Conservation (phyloP, 2,797 vertebrate species). For the Phyllotis vaccarum region DNA sequence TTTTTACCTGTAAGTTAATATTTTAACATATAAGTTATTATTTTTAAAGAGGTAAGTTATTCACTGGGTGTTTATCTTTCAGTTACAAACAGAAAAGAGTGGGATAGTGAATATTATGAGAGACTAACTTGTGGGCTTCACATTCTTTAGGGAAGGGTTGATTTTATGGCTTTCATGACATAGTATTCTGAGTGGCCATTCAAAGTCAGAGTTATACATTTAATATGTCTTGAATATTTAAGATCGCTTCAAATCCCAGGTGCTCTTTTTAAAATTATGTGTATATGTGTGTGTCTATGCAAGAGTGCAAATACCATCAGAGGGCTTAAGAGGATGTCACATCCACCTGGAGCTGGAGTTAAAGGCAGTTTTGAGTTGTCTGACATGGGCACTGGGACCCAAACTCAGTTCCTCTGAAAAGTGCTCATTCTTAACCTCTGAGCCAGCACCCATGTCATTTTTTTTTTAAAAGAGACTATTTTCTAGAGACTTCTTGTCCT, state of each 20-base stretch:
- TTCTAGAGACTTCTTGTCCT: not conserved
- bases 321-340: not conserved
- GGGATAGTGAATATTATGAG: not conserved
- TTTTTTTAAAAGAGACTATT: not conserved
- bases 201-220: not conserved
- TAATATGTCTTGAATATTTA: not conserved
- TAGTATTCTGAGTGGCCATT: not conserved
- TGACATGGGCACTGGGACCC: not conserved
- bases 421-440: not conserved
- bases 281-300: not conserved
- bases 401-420: not conserved
- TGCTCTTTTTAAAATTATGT: not conserved
- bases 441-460: not conserved
- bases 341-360: not conserved
- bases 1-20: not conserved
- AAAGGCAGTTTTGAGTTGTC: not conserved
- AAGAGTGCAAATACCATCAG: not conserved
- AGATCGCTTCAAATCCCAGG: not conserved
- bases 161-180: not conserved
- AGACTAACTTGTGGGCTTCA: no score
- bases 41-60: not conserved
- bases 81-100: not conserved
- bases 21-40: not conserved
- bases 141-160: not conserved
- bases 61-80: not conserved